phyloP scores from a whole-genome alignment of 2,888 invertebrate genomes.

The Eupelmus urozonus region DNA sequence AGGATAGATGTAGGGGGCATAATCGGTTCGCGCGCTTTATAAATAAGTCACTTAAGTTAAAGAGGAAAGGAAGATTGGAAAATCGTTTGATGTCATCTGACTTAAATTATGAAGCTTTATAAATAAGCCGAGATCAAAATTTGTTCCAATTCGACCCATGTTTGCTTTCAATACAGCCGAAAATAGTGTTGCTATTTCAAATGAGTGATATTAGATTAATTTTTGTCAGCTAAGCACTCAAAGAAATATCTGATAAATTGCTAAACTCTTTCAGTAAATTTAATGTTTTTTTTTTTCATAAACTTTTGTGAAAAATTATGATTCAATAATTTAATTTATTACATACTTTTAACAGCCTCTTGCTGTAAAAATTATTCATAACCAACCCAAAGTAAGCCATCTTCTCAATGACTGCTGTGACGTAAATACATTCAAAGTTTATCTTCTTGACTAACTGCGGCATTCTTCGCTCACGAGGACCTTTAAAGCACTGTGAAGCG shows the following conservation, averaged over 20 bases:
- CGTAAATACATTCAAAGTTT: neutral
- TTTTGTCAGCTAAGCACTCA: neutral
- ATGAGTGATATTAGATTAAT: neutral
- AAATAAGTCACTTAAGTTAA: too few species aligned
- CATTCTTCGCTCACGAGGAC: too few species aligned
- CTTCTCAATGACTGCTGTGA: neutral
- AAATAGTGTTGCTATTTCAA: neutral
- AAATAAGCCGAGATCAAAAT: neutral
- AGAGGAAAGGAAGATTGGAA: neutral
- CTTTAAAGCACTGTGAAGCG: too few species aligned
- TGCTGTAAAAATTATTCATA: too few species aligned
- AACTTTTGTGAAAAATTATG: too few species aligned
- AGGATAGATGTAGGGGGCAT: neutral
- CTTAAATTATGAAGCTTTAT: slow-evolving; percentile 5
- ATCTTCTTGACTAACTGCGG: neutral
- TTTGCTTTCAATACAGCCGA: neutral
- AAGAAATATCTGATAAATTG: neutral
- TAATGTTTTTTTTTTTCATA: too few species aligned
- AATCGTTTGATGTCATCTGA: neutral
- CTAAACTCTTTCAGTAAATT: neutral
- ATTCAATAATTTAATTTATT: too few species aligned
- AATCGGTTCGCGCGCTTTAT: neutral
- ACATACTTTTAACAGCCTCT: too few species aligned
- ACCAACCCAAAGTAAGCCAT: too few species aligned
- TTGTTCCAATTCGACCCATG: slow-evolving; percentile 1